phyloP scores from a whole-genome alignment of 2,888 invertebrate genomes.

The Heliconius ethilla region DNA sequence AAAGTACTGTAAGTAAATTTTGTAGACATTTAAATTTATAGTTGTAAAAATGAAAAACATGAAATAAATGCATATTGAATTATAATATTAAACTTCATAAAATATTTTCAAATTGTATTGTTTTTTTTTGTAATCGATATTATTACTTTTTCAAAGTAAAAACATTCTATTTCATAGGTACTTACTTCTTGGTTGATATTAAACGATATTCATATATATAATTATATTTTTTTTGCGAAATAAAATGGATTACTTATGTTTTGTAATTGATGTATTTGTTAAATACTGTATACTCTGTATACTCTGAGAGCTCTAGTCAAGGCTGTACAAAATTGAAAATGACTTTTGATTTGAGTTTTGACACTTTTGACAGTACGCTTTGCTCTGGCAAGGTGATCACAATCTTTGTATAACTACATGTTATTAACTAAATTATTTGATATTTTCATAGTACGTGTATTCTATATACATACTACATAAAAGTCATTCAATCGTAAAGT shows the following conservation, averaged over 20 bases:
- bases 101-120: too few relatives aligned
- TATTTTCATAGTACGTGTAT: slow-evolving; percentile 9
- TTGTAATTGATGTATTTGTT: neutral
- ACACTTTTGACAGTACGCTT: slow-evolving; percentile 5
- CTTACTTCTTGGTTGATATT: neutral
- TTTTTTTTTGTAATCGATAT: too few relatives aligned
- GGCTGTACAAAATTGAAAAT: slow-evolving; percentile 4
- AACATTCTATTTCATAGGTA: neutral
- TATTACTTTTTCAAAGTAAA: neutral
- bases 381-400: slow-evolving; percentile 11
- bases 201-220: neutral
- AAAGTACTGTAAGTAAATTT: too few relatives aligned
- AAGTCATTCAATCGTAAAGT: slow-evolving; percentile 12
- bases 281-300: too few relatives aligned
- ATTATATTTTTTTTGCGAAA: too few relatives aligned
- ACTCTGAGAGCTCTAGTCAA: neutral
- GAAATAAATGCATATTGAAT: too few relatives aligned
- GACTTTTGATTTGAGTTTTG: slow-evolving; percentile 3
- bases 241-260: too few relatives aligned
- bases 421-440: slow-evolving; percentile 8
- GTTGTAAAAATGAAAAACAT: too few relatives aligned
- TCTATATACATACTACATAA: slow-evolving; percentile 14
- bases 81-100: too few relatives aligned
- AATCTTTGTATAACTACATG: slow-evolving; percentile 5
- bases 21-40: too few relatives aligned